phyloP scores from a whole-genome alignment of 30 jellyfish, hydroid and myxozoan genomes.

The Hydractinia symbiolongicarpus region DNA sequence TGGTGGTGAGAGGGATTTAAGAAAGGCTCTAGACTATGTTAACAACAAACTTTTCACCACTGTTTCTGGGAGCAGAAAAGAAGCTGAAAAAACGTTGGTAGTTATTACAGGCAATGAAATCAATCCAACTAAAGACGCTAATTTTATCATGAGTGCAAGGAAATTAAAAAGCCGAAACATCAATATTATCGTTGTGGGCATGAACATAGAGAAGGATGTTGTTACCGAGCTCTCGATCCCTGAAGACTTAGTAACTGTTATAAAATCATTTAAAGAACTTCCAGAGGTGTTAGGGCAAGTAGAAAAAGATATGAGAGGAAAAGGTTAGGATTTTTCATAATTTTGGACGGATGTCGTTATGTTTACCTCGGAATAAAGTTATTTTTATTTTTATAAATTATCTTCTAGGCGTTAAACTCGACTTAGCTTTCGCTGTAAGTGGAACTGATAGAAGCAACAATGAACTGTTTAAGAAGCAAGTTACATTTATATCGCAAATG shows the following conservation, averaged over 20 bases:
- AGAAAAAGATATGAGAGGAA: slow-evolving; percentile 1
- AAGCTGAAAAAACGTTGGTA: slow-evolving; percentile 34
- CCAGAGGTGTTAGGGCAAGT: background rate
- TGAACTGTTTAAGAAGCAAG: slow-evolving; percentile 35
- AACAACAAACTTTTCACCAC: slow-evolving; percentile 13
- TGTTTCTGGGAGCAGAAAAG: slow-evolving; percentile 3
- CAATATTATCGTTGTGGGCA: slow-evolving; percentile 45
- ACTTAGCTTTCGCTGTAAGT: background rate
- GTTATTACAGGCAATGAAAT: slow-evolving; percentile 52
- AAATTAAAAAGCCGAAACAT: slow-evolving; percentile 38
- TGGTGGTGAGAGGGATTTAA: slow-evolving; percentile 67
- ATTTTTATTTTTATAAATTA: background rate
- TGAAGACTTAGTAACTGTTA: background rate
- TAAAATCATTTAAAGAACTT: background rate
- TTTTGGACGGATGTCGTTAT: too few species aligned
- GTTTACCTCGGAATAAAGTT: background rate
- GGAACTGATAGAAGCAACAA: slow-evolving; percentile 18
- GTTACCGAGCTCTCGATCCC: background rate
- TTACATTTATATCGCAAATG: slow-evolving; percentile 18
- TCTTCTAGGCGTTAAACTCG: slow-evolving; percentile 10
- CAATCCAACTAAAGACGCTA: slow-evolving; percentile 39
- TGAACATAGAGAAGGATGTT: slow-evolving; percentile 35
- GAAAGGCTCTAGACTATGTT: slow-evolving; percentile 34
- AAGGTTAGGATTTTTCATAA: background rate
- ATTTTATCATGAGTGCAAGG: slow-evolving; percentile 30